These are phyloP conservation scores for Epistrophe eligans DNA, from an alignment of 2,888 invertebrate species.

Conservation along the genomic window DNA sequence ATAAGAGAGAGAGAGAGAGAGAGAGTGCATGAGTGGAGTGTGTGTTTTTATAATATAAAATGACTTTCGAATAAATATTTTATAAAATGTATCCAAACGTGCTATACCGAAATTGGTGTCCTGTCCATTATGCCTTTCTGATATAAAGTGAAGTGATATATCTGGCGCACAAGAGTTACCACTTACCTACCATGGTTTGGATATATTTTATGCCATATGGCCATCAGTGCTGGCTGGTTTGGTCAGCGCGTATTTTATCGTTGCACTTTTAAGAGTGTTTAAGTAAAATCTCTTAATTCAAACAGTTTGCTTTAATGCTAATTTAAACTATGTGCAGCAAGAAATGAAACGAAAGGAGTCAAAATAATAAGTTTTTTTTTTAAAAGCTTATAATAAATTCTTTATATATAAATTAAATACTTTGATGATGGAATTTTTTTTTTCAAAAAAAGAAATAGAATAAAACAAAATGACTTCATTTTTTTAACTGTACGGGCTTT, in stretches of 20 bases:
- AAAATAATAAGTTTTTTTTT: too few species aligned
- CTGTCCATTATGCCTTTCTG: neutral
- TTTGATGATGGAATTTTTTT: too few species aligned
- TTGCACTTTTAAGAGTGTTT: constrained; percentile 18
- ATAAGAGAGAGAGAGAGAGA: neutral
- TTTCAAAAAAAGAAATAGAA: too few species aligned
- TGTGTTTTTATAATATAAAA: constrained; percentile 13
- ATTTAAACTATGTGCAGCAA: neutral
- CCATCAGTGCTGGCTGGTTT: neutral
- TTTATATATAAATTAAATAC: too few species aligned
- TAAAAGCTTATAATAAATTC: too few species aligned
- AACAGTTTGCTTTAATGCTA: neutral
- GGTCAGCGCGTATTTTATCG: neutral
- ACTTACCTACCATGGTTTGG: neutral
- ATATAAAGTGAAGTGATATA: neutral
- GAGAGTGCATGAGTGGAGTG: too few species aligned
- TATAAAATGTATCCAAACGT: constrained; percentile 45
- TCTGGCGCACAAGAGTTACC: neutral
- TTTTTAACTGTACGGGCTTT: too few species aligned
- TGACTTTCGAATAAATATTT: constrained; percentile 68
- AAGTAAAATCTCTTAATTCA: constrained; percentile 22
- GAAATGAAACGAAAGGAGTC: neutral
- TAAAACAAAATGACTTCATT: too few species aligned
- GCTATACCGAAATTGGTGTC: constrained; percentile 25
- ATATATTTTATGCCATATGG: neutral